Evolutionary conservation across 2,888 invertebrate genomes (phyloP).

Genomic region (Troides aeacus): DNA sequence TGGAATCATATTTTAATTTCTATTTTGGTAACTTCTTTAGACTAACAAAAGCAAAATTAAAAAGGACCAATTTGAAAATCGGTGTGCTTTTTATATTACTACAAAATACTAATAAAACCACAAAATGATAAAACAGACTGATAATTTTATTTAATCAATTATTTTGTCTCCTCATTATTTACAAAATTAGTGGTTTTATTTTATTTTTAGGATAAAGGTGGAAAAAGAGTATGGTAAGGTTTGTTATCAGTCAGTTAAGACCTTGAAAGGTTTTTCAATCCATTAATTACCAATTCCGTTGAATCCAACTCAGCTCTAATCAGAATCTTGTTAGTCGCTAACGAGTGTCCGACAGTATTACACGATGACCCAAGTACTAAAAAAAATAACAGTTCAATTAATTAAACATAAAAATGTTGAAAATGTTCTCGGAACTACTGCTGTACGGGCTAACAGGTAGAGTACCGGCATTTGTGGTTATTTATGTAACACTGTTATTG

Average conservation of each 20-base stretch:
- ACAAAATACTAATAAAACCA: neutral
- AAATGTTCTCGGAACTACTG: slow-evolving; percentile 42
- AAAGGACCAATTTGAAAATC: too few species aligned
- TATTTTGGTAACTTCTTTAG: too few species aligned
- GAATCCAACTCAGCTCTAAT: neutral
- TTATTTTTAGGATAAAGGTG: neutral
- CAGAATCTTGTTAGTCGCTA: slow-evolving; percentile 10
- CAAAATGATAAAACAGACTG: neutral
- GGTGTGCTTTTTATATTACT: too few species aligned
- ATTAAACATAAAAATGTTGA: slow-evolving; percentile 62
- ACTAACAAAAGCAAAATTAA: too few species aligned
- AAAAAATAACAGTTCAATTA: slow-evolving; percentile 58
- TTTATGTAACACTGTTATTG: slow-evolving; percentile 55
- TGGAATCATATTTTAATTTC: too few species aligned
- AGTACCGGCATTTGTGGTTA: slow-evolving; percentile 50
- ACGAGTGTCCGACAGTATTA: slow-evolving; percentile 36
- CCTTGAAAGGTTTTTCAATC: neutral
- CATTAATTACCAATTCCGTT: neutral
- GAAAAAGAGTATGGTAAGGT: slow-evolving; percentile 2
- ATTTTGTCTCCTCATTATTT: neutral
- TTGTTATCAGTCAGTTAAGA: slow-evolving; percentile 13
- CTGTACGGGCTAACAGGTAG: slow-evolving; percentile 62
- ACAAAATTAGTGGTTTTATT: neutral
- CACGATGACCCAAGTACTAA: slow-evolving; percentile 61
- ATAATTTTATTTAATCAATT: neutral